Evolutionary conservation across 2,113 vertebrate genomes (phyloP), one percentile per base, ranked within the genome.

Genomic region (Anser brachyrhynchus): DNA sequence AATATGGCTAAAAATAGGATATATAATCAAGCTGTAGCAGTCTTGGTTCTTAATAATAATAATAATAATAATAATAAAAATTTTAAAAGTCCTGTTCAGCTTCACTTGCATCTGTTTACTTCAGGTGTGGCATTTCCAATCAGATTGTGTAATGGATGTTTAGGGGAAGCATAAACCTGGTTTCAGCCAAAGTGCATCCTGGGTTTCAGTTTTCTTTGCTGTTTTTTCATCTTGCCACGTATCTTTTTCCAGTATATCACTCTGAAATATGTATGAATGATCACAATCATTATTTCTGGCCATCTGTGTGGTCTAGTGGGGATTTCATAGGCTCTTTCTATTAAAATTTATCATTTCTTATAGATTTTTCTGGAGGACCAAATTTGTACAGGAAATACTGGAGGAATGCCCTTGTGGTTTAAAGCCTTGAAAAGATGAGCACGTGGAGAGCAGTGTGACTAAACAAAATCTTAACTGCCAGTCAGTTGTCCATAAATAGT

Each of bases 231-330:
- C 71, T 78, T 65, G 23, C 67, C 83, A 66, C 66, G 33, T 39
- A 65, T 69, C 28, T 86, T 70, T 61, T 65, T 3, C 61, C 49
- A 62, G 41, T 62, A 13, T 71, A 71, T 65, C 17, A 11, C 64
- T 87, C 77, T 94, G 84, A 95, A 92, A 93, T 93, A 86, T 59
- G 65, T 91, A 84, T 81, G 84, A 88, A 71, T 88, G 54, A 26
- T 83, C 92, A 72, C 75, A 89, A 8, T 86, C 35, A 46, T 57
- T 71, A 65, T 91, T 91, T 91, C 82, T 94, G 89, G 35, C 86
- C 75, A 95, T 94, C 90, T 93, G 74, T 88, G 37, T 57, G 57
- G 84, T 66, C 94, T 61, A 67, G 41, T 75, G 88, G 80, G 93
- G 69, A 94, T 94, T 93, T 84, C 62, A 66, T 46, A 78, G 75